Evolutionary conservation across 2,113 vertebrate species (phyloP), one percentile per base, ranked within the genome.

Genomic region (Chionis minor): DNA sequence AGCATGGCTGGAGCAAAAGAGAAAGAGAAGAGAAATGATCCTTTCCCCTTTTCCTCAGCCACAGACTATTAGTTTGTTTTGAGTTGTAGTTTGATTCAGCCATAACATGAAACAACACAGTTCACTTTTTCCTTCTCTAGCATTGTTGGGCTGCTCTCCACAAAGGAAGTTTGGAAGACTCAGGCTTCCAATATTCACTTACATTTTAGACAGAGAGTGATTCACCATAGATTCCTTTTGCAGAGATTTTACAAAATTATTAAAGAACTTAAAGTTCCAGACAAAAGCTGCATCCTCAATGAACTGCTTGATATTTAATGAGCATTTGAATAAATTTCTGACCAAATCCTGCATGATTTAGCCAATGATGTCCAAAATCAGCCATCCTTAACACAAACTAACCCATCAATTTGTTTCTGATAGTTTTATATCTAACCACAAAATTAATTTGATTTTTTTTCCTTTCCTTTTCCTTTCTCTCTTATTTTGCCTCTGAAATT

Each of bases 1-100:
- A 3, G 0, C 19, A 47, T 15, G 8, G 10, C 6, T 38, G 1
- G 0, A 59, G 54, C n/a, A 69, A n/a, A 47, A 74, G 27, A 70
- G 27, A 42, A 54, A 63, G 12, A 56, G 21, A 63, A 7, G 11
- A 70, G 13, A 74, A 66, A 6, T 9, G 10, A 77, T 23, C 2
- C 12, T 75, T 86, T 32, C 4, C 2, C 12, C 8, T 84, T 81
- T 61, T n/a, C 59, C 20, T 56, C 22, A n/a, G 6, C 15, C n/a
- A 4, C 2, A 52, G 30, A 8, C 52, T 77, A 3, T 18, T 49
- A 44, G 10, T 14, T 89, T 67, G 8, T 9, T 83, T 67, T 15
- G n/a, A 77, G 14, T 2, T 81, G 9, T 12, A 26, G 12, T 20
- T 75, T 55, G n/a, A 67, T 59, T 91, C 23, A 77, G 7, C 19